A percentile compares a stretch with the other conserved stretches of the same genome.
phyloP scores from a whole-genome alignment of 2,797 vertebrate species.

The Clamator glandarius region DNA sequence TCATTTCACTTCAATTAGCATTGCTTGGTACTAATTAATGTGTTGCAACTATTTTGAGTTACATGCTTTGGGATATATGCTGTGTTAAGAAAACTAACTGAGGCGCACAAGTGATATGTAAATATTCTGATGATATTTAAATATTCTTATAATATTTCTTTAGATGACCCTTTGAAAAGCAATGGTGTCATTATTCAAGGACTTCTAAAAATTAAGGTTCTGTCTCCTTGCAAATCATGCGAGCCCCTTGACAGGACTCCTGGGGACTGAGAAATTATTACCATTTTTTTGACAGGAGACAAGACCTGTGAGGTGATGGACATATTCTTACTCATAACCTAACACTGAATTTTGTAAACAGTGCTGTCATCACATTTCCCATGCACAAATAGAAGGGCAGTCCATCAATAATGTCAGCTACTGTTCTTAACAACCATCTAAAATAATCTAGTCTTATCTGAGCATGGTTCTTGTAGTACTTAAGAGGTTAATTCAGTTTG shows the following conservation, averaged over 20 bases:
- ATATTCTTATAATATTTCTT: neutral
- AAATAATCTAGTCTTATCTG: neutral
- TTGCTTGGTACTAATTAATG: neutral
- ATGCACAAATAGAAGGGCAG: neutral
- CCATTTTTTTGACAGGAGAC: neutral
- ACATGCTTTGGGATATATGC: neutral
- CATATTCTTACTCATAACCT: neutral
- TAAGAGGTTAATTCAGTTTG: neutral
- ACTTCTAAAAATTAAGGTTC: neutral
- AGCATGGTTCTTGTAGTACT: neutral
- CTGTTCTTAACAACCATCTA: neutral
- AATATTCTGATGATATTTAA: neutral
- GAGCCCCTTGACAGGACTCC: neutral
- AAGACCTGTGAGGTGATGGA: neutral
- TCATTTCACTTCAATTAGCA: neutral
- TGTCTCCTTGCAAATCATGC: neutral
- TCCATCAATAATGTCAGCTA: neutral
- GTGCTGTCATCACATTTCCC: neutral
- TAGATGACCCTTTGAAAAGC: neutral
- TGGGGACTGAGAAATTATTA: neutral
- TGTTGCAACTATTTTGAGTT: neutral
- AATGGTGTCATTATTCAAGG: neutral
- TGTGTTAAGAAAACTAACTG: neutral
- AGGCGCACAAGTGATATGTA: neutral
- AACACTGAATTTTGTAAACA: neutral